These are phyloP conservation scores for Orbicella faveolata DNA, from an alignment of 64 coral and sea anemone genomes.

Conservation along the genomic window DNA sequence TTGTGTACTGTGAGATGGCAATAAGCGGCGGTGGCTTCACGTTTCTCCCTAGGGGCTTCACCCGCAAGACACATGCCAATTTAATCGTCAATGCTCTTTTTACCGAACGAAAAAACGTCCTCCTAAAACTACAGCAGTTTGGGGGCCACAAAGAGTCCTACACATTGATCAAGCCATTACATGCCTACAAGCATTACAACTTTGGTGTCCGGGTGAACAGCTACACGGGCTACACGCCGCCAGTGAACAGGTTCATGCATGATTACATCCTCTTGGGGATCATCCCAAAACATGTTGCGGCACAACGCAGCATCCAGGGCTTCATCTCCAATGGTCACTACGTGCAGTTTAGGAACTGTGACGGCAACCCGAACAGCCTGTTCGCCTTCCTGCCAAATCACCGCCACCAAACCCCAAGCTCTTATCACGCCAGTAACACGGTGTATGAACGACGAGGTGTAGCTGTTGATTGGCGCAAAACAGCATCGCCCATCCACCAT, in stretches of 20 bases:
- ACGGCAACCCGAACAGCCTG: constrained; percentile 47
- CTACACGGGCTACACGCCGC: too few species aligned
- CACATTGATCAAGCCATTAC: not conserved
- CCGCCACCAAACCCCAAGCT: not conserved
- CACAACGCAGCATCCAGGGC: not conserved
- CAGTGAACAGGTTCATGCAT: too few species aligned
- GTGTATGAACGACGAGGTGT: not conserved
- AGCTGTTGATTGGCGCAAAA: constrained; percentile 50
- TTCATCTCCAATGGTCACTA: constrained; percentile 49
- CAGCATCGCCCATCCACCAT: not conserved
- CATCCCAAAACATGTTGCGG: not conserved
- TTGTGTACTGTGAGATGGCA: too few species aligned
- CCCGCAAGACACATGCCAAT: not conserved
- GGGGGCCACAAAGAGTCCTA: not conserved
- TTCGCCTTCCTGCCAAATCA: too few species aligned
- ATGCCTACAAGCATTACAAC: not conserved
- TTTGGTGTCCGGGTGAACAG: too few species aligned
- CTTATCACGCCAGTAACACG: not conserved
- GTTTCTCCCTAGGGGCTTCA: constrained; percentile 35
- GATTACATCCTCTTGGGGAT: too few species aligned
- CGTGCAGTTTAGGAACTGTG: constrained; percentile 51
- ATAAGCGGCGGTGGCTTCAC: constrained; percentile 42
- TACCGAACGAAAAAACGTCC: constrained; percentile 35
- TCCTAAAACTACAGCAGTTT: constrained; percentile 47
- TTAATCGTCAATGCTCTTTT: constrained; percentile 30